Conservation (phyloP, 2,888 invertebrate genomes). For the Lithophane socia region DNA sequence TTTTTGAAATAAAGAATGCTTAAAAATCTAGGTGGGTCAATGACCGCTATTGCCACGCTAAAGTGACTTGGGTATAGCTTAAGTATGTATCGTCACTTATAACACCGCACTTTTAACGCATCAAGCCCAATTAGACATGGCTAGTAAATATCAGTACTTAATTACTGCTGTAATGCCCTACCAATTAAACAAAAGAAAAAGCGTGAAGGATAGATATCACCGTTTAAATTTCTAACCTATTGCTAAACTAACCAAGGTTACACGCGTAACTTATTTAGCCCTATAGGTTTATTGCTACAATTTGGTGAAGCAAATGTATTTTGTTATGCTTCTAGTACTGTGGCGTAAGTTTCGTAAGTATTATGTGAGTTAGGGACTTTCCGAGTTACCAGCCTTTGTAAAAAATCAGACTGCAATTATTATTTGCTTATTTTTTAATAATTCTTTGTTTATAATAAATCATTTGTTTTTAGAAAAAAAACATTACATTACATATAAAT, state of each 20-base stretch:
- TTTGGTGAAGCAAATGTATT: not conserved
- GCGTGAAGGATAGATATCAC: conserved; percentile 47
- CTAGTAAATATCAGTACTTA: not conserved
- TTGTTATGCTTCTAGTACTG: not conserved
- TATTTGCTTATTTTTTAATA: not conserved
- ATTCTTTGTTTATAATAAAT: not conserved
- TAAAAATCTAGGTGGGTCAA: not conserved
- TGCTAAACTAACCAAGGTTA: conserved; percentile 19
- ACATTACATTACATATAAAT: no score
- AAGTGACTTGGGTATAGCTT: not conserved
- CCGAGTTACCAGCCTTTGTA: not conserved
- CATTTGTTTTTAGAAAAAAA: no score
- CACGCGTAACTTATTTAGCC: conserved; percentile 14
- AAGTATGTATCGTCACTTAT: not conserved
- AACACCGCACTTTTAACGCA: not conserved
- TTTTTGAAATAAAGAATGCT: not conserved
- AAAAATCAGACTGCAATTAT: not conserved
- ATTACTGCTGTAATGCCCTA: conserved; percentile 27
- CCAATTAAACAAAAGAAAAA: conserved; percentile 58
- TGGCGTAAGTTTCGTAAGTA: not conserved
- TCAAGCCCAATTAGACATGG: conserved; percentile 10
- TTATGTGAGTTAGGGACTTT: not conserved
- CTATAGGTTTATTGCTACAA: conserved; percentile 8
- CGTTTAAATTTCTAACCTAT: conserved; percentile 31
- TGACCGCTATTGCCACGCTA: not conserved